phyloP scores from a whole-genome alignment of 1,140 invertebrate genomes.

The Drosophila lacteicornis region DNA sequence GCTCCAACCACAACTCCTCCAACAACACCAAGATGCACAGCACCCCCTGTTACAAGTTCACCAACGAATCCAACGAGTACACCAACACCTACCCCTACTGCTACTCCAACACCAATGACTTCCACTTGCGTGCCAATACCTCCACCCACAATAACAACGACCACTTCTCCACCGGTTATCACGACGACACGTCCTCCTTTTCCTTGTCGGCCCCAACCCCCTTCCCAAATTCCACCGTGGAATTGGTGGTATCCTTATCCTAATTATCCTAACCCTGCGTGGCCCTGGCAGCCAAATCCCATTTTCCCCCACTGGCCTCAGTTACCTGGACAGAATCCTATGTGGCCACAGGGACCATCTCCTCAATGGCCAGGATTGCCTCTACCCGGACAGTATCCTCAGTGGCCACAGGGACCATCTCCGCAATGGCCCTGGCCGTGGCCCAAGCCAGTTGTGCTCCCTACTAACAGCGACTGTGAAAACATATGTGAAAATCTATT shows the following conservation, averaged over 20 bases:
- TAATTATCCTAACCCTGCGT: constrained; percentile 4
- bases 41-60: not conserved
- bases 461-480: constrained; percentile 1
- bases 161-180: not conserved
- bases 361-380: not conserved
- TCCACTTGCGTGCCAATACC: not conserved
- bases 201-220: constrained; percentile 3
- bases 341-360: constrained; percentile 3
- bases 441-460: constrained; percentile 10
- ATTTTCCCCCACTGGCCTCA: constrained; percentile 13
- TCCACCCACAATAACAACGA: not conserved
- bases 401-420: not conserved
- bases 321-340: not conserved
- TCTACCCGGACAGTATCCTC: not conserved
- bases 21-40: constrained; percentile 1
- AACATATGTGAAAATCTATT: constrained; percentile 35
- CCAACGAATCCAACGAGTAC: not conserved
- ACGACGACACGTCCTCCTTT: constrained; percentile 11
- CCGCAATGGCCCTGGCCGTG: constrained; percentile 15
- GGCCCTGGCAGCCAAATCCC: constrained; percentile 23
- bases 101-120: not conserved
- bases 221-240: constrained; percentile 4
- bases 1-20: not conserved
- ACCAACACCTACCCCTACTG: not conserved
- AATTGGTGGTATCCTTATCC: constrained; percentile 23